Evolutionary conservation across 2,888 invertebrate species (phyloP).

Genomic region (Coleophora flavipennella): DNA sequence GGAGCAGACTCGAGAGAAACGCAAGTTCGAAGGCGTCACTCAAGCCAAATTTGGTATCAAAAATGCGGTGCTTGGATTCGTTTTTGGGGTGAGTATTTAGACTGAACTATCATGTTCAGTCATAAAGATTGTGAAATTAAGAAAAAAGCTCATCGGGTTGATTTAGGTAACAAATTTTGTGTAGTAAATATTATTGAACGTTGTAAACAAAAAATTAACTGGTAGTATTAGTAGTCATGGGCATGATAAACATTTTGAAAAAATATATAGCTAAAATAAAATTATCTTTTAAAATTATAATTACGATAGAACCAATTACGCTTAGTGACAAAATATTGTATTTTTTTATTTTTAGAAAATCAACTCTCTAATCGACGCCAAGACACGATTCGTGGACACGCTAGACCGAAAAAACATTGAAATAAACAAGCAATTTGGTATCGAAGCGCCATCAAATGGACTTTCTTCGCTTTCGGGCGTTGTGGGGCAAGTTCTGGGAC

Average conservation of each 20-base stretch:
- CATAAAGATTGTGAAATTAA: no score
- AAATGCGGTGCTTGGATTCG: conserved; percentile 85
- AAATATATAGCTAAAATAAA: no score
- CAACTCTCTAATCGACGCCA: conserved; percentile 85
- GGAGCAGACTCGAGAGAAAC: conserved; percentile 77
- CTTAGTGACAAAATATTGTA: conserved; percentile 10
- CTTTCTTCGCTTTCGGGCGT: conserved; percentile 75
- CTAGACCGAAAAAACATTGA: conserved; percentile 82
- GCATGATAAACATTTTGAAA: no score
- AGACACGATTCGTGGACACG: conserved; percentile 79
- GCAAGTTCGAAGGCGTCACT: conserved; percentile 78
- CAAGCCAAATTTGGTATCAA: conserved; percentile 80
- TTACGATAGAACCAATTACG: no score
- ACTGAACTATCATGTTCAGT: background rate
- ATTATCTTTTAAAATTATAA: no score
- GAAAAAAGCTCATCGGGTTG: no score
- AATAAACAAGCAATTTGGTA: conserved; percentile 83
- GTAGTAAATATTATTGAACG: no score
- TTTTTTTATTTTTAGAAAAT: conserved; percentile 77
- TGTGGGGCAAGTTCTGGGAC: conserved; percentile 79
- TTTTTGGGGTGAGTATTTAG: conserved; percentile 81
- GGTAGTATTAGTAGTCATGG: no score
- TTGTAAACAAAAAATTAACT: no score
- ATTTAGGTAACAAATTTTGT: no score
- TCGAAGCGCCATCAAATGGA: conserved; percentile 76